These are phyloP conservation scores for Crocallis elinguaria DNA, from an alignment of 2,888 invertebrate species.

Conservation along the genomic window DNA sequence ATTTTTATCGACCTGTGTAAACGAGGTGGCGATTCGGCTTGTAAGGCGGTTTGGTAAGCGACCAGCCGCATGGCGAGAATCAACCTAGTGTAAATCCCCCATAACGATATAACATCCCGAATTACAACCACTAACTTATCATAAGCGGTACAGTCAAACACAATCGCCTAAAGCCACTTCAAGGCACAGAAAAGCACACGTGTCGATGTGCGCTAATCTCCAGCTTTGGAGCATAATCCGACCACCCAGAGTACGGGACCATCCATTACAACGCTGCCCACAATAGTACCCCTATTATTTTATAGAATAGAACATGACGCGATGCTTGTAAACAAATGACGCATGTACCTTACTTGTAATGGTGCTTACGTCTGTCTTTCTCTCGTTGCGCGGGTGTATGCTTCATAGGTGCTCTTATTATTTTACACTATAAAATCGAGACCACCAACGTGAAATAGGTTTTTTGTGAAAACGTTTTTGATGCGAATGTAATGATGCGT, in stretches of 20 bases:
- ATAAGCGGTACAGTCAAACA: conserved; percentile 60
- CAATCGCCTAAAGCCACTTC: conserved; percentile 73
- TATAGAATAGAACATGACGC: conserved; percentile 64
- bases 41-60: no score
- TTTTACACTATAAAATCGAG: conserved; percentile 75
- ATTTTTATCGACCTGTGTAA: no score
- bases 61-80: no score
- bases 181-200: conserved; percentile 70
- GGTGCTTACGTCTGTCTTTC: conserved; percentile 4
- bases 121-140: conserved; percentile 38
- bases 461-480: conserved; percentile 58
- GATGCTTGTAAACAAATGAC: not conserved
- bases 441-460: conserved; percentile 72
- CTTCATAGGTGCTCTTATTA: conserved; percentile 72
- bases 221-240: conserved; percentile 76
- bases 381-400: not conserved
- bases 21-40: no score
- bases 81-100: no score
- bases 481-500: conserved; percentile 77
- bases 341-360: not conserved
- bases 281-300: conserved; percentile 79
- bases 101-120: no score
- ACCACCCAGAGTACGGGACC: conserved; percentile 74
- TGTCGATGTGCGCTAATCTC: conserved; percentile 80
- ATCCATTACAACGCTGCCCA: conserved; percentile 70